Percentiles rank a stretch among this genome's conserved stretches.
Evolutionary conservation across 2,113 vertebrate genomes (phyloP).

Genomic region (Parotia lawesii): DNA sequence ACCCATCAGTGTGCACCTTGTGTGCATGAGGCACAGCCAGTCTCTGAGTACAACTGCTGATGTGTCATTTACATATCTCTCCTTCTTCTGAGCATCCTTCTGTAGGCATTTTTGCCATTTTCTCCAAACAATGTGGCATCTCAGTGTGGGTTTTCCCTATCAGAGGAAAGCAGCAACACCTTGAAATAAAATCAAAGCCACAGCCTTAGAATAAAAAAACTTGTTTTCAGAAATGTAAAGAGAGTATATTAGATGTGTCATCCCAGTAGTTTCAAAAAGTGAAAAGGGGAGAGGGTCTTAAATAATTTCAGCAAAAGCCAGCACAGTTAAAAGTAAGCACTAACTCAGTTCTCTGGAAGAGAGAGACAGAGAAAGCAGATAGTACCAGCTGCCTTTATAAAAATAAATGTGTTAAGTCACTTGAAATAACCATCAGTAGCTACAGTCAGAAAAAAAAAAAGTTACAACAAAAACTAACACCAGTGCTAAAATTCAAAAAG

Average conservation of each 20-base stretch:
- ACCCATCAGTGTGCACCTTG: neutral
- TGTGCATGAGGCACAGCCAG: neutral
- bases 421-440: slow-evolving; percentile 17
- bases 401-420: slow-evolving; percentile 28
- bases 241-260: neutral
- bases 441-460: neutral
- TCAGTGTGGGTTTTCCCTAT: neutral
- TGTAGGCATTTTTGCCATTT: neutral
- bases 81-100: neutral
- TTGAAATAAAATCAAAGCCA: slow-evolving; percentile 11
- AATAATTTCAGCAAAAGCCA: slow-evolving; percentile 4
- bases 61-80: neutral
- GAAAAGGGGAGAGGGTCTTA: neutral
- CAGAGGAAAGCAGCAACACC: neutral
- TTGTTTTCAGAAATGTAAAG: neutral
- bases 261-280: neutral
- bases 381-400: neutral
- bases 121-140: neutral
- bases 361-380: neutral
- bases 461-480: neutral
- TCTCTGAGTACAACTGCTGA: neutral
- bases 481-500: neutral
- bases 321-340: neutral
- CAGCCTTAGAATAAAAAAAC: neutral
- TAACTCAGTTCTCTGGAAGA: neutral